Base-by-base conservation (phyloP, 1,140 invertebrate species). In the Conopomorpha cramerella region DNA sequence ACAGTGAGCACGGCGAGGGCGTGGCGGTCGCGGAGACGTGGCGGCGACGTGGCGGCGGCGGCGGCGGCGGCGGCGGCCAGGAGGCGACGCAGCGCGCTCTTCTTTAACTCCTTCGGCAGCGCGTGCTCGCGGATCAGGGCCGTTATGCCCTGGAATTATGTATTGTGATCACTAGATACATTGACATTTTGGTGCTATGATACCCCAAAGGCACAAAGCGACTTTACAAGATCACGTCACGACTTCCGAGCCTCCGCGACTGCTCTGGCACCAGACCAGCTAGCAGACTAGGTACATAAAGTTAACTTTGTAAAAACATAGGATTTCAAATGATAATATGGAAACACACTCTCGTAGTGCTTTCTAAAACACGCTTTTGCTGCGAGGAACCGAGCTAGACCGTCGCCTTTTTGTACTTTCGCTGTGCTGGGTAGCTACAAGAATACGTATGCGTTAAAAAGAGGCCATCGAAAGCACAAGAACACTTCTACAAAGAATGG, bases 31-130 rank as follows among this genome's bases (percentile, higher is more conserved):
- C n/a, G n/a, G n/a, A n/a, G n/a, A n/a, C n/a, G n/a, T n/a, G n/a
- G n/a, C n/a, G n/a, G n/a, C n/a, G n/a, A n/a, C n/a, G n/a, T n/a
- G n/a, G n/a, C n/a, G n/a, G n/a, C n/a, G 0, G 53, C 48, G 23
- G 61, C 63, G 8, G 44, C 55, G 18, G 55, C 46, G 46, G 57
- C 56, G 30, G 67, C 65, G 1, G 61, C 55, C 8, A 67, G 16
- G 0, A 74, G 42, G 19, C 55, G 67, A 30, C 65, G 62, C 28
- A 71, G 65, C 0, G 67, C 36, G 1, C 30, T 42, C 8, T 71
- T 70, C 41, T 71, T 71, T 2, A 68, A 29, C 2, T 74, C 66
- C 32, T 74, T 74, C 0, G 70, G 57, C 4, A 74, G 36, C 0
- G 64, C 45, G 45, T 67, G 57, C 30, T 63, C 50, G 0, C 66